Base-by-base conservation (phyloP, 2,113 vertebrate species). In the Oreochromis spilurus region DNA sequence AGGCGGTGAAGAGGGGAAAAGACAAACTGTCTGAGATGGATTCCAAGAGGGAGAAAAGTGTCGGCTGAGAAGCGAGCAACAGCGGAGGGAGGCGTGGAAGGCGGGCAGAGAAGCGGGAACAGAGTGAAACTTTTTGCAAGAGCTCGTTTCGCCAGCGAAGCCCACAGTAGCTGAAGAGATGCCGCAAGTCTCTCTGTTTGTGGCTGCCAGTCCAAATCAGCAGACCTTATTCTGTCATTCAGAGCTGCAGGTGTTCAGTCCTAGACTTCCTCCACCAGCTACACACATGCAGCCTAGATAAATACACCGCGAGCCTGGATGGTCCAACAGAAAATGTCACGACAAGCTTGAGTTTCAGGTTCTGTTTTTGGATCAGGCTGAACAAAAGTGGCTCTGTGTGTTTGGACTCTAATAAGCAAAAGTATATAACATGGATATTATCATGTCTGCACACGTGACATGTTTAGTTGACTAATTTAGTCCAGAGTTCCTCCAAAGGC, bases 211-310 rank as follows among this genome's bases (percentile, higher is more conserved):
- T 77, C 72, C 45, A 79, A 83, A 77, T 21, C 36, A 4, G 58
- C 38, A 86, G 87, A 91, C 86, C 86, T 84, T 79, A 86, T 91
- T 93, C 87, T 91, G 85, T 90, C 93, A 92, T 14, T 91, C 82
- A 84, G 50, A 81, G 55, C 54, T 65, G 40, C 40, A 17, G 83
- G 53, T 79, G 17, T 36, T 58, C 2, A 84, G 36, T 55, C 70
- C 34, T 19, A 24, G 8, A 55, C 79, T 31, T 34, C 67, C n/a
- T 36, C 13, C n/a, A 26, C 29, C n/a, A 24, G 13, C 31, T 19
- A 12, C 43, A 45, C 55, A 31, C 26, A 50, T 77, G 70, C 16
- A 50, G 9, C 26, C 26, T 5, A 77, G 55, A 58, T 10, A 81
- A 81, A 81, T 6, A 12, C 45, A 48, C 26, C 70, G 9, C 70